phyloP scores from a whole-genome alignment of 2,888 invertebrate genomes.

The Philhelius pedissequus region DNA sequence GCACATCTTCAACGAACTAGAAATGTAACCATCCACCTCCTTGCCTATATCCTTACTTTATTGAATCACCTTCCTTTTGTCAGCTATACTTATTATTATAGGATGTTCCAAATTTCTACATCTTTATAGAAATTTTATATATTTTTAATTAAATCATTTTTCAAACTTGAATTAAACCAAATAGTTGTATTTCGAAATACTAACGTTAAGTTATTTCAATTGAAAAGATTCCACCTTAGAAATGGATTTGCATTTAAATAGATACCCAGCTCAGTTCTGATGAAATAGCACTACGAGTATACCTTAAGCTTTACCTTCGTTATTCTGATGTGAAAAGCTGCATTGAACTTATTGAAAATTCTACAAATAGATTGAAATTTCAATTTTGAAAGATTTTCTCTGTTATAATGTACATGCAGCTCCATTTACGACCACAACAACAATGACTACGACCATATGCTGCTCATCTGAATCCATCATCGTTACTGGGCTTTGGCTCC shows the following conservation, averaged over 20 bases:
- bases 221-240: neutral
- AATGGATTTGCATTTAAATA: neutral
- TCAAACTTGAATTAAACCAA: too few relatives aligned
- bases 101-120: too few relatives aligned
- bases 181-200: neutral
- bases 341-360: slow-evolving; percentile 1
- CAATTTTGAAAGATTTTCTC: slow-evolving; percentile 9
- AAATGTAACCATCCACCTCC: too few relatives aligned
- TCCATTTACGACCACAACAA: neutral
- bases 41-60: too few relatives aligned
- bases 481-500: neutral
- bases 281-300: neutral
- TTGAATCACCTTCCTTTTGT: too few relatives aligned
- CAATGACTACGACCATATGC: neutral
- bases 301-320: neutral
- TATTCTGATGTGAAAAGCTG: neutral
- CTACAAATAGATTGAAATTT: slow-evolving; percentile 2
- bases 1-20: too few relatives aligned
- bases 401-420: too few relatives aligned
- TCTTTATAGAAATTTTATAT: too few relatives aligned
- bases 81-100: too few relatives aligned
- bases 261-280: neutral
- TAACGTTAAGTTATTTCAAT: neutral
- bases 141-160: too few relatives aligned
- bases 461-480: slow-evolving; percentile 29